Base-by-base conservation (phyloP, 2,797 vertebrate species). In the Dermochelys coriacea region DNA sequence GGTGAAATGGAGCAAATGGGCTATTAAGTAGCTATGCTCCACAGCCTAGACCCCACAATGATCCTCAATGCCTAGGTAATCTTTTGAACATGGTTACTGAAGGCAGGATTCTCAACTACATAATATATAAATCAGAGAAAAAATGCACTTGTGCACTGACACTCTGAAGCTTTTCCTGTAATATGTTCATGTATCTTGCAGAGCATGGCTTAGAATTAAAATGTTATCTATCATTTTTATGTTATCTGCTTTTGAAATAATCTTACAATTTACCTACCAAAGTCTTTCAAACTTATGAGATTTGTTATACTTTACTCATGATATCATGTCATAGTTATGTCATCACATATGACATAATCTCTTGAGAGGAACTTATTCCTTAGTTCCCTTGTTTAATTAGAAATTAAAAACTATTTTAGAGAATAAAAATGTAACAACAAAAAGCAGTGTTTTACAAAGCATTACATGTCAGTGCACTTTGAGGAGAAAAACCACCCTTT, bases 341-440 rank as follows among this genome's bases (percentile, higher is more conserved):
- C 8, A 37, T 95, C 84, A 89, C 74, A 84, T 84, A 52, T 71
- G 71, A 80, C 80, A 27, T 91, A 96, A 81, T 93, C 78, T 91
- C 34, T 55, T 87, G 4, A 95, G 61, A 96, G 6, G 80, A 94
- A 29, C 80, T 93, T 92, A 87, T 93, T 93, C 84, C 95, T 59
- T 96, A 96, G 59, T 85, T 9, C 41, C 91, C 86, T 96, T 45
- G 47, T 95, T 96, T 95, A 90, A 86, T 55, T 92, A 45, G 93
- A 91, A 93, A 83, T 84, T 92, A 54, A 87, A 93, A 96, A 54
- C 61, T 75, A 88, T 16, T 3, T 77, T 90, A 51, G 7, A 3
- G 31, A 37, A 41, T 81, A 82, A 88, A 86, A 94, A 94, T 80
- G 47, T 6, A 51, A 86, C 81, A 54, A 77, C 45, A 82, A 95